A percentile compares a stretch with the other conserved stretches of the same genome.
Conservation (phyloP, 2,113 vertebrate genomes). For the Laterallus jamaicensis region DNA sequence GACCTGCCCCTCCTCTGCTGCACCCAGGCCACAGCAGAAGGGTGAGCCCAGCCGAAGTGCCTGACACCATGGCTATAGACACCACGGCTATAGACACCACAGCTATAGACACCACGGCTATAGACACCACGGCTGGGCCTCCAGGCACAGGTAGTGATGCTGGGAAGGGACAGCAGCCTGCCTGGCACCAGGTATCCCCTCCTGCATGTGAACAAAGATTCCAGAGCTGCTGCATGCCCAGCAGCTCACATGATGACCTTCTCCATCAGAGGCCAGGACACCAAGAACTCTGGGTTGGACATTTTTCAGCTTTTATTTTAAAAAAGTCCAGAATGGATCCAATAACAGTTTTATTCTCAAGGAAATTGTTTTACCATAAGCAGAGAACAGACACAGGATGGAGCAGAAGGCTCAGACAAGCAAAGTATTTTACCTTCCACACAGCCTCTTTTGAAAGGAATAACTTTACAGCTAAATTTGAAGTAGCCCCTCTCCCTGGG, state of each 20-base stretch:
- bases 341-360: conserved; percentile 69
- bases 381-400: conserved; percentile 61
- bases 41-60: background rate
- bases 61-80: too few relatives aligned
- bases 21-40: rapidly evolving
- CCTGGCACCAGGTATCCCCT: background rate
- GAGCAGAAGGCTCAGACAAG: conserved; percentile 67
- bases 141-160: too few relatives aligned
- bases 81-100: too few relatives aligned
- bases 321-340: conserved; percentile 70
- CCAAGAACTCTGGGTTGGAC: background rate
- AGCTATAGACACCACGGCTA: too few relatives aligned
- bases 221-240: background rate
- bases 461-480: conserved; percentile 15
- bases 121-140: background rate
- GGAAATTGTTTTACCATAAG: conserved; percentile 54
- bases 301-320: conserved; percentile 67
- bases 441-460: background rate
- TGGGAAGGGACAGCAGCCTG: rapidly evolving
- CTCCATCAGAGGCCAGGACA: background rate
- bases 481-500: background rate
- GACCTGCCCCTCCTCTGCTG: background rate
- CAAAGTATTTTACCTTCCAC: background rate
- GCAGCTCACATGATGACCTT: rapidly evolving
- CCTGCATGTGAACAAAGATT: rapidly evolving